Evolutionary conservation across 2,888 invertebrate species (phyloP), one percentile per base, ranked within the genome.

Genomic region (Balanococcus diminutus): DNA sequence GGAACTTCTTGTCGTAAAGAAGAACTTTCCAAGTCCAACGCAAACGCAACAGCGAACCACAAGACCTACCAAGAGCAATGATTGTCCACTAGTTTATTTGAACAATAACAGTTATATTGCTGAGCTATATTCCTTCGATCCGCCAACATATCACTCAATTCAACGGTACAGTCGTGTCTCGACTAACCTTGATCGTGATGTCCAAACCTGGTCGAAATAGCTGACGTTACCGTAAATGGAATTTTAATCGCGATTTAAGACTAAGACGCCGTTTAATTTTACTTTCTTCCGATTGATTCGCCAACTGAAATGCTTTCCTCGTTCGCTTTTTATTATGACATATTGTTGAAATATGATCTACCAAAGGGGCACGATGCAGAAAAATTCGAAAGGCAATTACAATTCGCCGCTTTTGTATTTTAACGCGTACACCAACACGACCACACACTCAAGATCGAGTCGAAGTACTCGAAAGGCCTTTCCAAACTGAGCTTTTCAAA

Each of bases 151-250:
- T 51, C 46, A 82, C 51, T 82, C 46, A 82, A 82, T 31, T 82
- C 46, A 82, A 31, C 82, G 82, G 25, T 46, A 42, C 32, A 28
- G 32, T 82, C 82, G 56, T 82, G 82, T 46, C 31, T 32, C 56
- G 28, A 82, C 82, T 82, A 82, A 82, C 82, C 82, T 82, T 82
- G 82, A 82, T 82, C 82, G 82, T 82, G 82, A 82, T 82, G 28
- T 51, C 82, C 82, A 82, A 82, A 79, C 8, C 36, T 36, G 75
- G 14, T 14, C 75, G 32, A 79, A 82, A 82, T 51, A 46, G 51
- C 51, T 31, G 56, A 82, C 51, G 82, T 51, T 82, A 51, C 82
- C 82, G 51, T 82, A 82, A 82, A 82, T 82, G 82, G 82, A 82
- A 56, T 56, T 82, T 51, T 28, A 56, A 82, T 82, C 82, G 82